Base-by-base conservation (phyloP, 1,140 invertebrate species). In the Lepidurus apus region DNA sequence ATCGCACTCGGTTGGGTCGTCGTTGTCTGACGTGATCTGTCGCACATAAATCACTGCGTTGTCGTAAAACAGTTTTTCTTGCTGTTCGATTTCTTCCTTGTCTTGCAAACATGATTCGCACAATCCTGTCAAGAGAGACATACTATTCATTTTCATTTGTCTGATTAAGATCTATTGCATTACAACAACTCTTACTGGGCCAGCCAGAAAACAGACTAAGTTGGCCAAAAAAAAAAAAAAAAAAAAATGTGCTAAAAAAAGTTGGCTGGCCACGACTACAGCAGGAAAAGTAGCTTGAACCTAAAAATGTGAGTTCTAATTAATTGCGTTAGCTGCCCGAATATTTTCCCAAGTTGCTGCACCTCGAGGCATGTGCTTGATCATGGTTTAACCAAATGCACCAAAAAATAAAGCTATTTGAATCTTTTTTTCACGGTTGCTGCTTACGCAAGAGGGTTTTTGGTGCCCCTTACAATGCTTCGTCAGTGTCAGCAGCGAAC, bases 1-100 rank as follows among this genome's bases (percentile, higher is more conserved):
- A 21, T 65, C 53, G 53, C 6, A 7, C 6, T 65, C 53, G 53
- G 53, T 7, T 17, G 53, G 53, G 53, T 65, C 53, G 7, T 65
- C 53, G 53, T 65, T 65, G 53, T 21, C 53, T 65, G 53, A 65
- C 1, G 53, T 77, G 47, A 85, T 80, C 81, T 85, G 85, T 8
- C 85, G 80, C 1, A 87, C 80, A 79, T 85, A 87, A 44, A 87
- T 82, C 1, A 81, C 81, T 10, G 81, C 83, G 74, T 83, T 81
- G 5, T 80, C 81, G 81, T 84, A 87, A 43, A 83, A 82, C 79
- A 82, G 84, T 79, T 80, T 79, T 45, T 83, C 80, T 44, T 82
- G 80, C 74, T 84, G 82, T 74, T 86, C 85, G 73, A 81, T 76
- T 43, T 81, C 77, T 8, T 84, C 42, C 47, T 84, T 80, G 42